Conservation (phyloP, 2,888 invertebrate species). For the Zygothrica quintamaculata region DNA sequence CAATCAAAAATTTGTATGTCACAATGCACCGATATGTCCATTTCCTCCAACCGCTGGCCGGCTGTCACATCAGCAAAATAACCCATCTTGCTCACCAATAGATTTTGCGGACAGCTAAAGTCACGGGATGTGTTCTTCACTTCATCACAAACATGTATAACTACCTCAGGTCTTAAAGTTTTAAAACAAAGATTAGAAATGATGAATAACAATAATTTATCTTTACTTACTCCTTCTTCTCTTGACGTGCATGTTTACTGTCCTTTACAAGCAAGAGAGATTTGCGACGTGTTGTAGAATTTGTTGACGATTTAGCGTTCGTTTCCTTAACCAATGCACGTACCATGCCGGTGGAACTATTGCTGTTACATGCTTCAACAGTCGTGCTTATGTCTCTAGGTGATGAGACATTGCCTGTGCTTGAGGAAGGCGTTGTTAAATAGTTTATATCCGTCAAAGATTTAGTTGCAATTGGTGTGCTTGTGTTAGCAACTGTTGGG, state of each 20-base stretch:
- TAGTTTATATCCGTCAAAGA: conserved; percentile 36
- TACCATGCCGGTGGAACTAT: conserved; percentile 49
- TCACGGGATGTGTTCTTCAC: conserved; percentile 94
- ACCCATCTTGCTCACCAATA: conserved; percentile 96
- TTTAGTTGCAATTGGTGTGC: conserved; percentile 13
- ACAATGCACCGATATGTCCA: conserved; percentile 98
- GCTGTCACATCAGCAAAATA: conserved; percentile 96
- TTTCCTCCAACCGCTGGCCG: conserved; percentile 92
- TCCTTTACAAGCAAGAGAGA: conserved; percentile 66
- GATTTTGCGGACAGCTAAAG: conserved; percentile 93
- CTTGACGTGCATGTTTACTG: conserved; percentile 52
- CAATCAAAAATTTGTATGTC: conserved; percentile 98
- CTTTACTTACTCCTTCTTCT: conserved; percentile 66
- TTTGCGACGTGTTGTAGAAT: conserved; percentile 49
- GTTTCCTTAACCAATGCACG: conserved; percentile 65
- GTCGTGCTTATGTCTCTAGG: conserved; percentile 28
- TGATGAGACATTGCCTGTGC: conserved; percentile 30
- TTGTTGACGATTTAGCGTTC: conserved; percentile 21
- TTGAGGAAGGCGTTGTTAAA: conserved; percentile 13
- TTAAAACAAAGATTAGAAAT: background rate
- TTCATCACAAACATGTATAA: conserved; percentile 98
- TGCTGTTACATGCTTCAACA: conserved; percentile 4
- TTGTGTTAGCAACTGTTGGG: conserved; percentile 12
- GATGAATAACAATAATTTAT: background rate
- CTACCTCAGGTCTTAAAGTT: conserved; percentile 89